Evolutionary conservation across 2,113 vertebrate species (phyloP).

Genomic region (Oryzias melastigma): DNA sequence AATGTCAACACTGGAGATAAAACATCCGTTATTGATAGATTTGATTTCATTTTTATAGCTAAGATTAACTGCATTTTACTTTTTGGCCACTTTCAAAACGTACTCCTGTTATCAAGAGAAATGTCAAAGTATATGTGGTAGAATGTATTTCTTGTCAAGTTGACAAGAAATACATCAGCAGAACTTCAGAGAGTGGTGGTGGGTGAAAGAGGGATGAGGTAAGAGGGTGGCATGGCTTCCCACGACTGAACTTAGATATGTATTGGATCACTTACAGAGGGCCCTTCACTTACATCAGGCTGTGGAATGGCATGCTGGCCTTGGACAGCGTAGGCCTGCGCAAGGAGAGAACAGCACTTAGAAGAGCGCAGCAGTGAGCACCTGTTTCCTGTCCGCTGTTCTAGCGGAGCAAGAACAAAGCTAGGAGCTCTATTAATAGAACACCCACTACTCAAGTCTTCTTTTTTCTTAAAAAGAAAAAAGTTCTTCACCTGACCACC

Average conservation of each 20-base stretch:
- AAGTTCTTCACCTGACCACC: constrained; percentile 90
- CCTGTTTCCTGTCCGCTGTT: constrained; percentile 40
- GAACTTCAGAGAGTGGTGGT: constrained; percentile 31
- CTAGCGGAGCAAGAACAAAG: constrained; percentile 35
- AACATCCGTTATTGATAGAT: no score
- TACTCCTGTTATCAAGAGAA: no score
- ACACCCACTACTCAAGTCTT: not conserved
- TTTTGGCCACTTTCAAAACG: no score
- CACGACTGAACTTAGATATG: constrained; percentile 65
- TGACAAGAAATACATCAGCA: no score
- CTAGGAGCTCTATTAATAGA: constrained; percentile 4
- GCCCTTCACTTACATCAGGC: constrained; percentile 95
- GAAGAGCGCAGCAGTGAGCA: constrained; percentile 44
- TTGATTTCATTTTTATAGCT: no score
- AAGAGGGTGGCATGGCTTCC: constrained; percentile 64
- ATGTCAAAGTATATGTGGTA: no score
- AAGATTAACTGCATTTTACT: no score
- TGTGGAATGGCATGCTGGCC: constrained; percentile 99
- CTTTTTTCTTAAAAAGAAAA: not conserved
- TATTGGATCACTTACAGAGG: constrained; percentile 78
- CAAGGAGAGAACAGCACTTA: constrained; percentile 72
- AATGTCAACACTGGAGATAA: no score
- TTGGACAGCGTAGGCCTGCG: constrained; percentile 99
- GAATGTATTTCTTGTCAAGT: no score
- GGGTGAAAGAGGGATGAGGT: constrained; percentile 47